phyloP scores from a whole-genome alignment of 2,888 invertebrate species.

The Ormyrus pomaceus region DNA sequence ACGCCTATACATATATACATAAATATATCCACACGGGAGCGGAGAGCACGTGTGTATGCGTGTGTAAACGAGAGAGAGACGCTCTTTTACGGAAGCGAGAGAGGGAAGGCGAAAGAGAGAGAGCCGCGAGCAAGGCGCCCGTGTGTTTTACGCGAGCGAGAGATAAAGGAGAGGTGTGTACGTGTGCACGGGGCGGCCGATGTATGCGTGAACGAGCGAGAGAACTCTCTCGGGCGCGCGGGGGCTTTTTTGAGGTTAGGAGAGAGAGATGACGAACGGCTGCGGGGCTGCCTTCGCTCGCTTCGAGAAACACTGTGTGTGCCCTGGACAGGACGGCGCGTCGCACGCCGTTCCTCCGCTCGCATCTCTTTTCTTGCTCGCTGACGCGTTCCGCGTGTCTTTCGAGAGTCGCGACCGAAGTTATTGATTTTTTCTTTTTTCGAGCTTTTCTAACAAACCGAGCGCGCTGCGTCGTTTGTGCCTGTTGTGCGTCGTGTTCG shows the following conservation, averaged over 20 bases:
- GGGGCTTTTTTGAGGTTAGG: conserved; percentile 6
- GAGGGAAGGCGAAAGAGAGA: conserved; percentile 15
- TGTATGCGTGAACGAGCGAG: too few relatives aligned
- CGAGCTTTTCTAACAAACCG: too few relatives aligned
- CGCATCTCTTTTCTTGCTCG: too few relatives aligned
- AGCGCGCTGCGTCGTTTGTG: too few relatives aligned
- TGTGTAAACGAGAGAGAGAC: conserved; percentile 1
- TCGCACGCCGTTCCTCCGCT: too few relatives aligned
- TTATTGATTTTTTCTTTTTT: too few relatives aligned
- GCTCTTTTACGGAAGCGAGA: conserved; percentile 40
- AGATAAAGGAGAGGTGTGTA: conserved; percentile 12
- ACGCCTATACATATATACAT: conserved; percentile 18
- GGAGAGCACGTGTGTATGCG: neutral
- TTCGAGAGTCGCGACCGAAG: too few relatives aligned
- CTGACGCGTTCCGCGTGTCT: too few relatives aligned
- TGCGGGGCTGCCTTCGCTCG: neutral
- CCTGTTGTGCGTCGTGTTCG: too few relatives aligned
- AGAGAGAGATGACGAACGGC: conserved; percentile 9
- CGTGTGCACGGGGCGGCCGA: too few relatives aligned
- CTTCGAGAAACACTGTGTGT: neutral
- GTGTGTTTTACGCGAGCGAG: conserved; percentile 7
- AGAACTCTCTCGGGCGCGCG: neutral
- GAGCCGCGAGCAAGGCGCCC: neutral
- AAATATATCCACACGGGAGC: conserved; percentile 3
- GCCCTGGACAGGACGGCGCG: neutral